Evolutionary conservation across 37 sponge, comb jelly and placozoan genomes (phyloP), one percentile per base, ranked within the genome.

Genomic region (Beroe ovata): DNA sequence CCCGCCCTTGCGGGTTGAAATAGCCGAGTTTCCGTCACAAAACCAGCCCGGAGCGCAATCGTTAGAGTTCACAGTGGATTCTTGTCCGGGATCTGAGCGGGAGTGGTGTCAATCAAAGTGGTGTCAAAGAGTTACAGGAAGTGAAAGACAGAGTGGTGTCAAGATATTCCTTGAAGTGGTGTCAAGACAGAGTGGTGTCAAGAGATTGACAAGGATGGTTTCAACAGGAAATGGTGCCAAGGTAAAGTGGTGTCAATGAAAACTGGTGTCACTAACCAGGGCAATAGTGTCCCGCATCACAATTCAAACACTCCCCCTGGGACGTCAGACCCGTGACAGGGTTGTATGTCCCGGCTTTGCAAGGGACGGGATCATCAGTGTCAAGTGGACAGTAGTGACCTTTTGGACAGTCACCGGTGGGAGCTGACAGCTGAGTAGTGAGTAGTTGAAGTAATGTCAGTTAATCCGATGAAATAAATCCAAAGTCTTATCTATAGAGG

Each of bases 321-420:
- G 47, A 11, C 1, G 38, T 58, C 38, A 32, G 33, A 40, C 59
- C 88, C 6, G 26, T n/a, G 60, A 34, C 6, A 35, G 37, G 58
- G 42, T 91, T 88, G 60, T 91, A 89, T 3, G 60, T 71, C 19
- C 91, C 89, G 0, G 64, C 62, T 2, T 29, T 14, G 32, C 91
- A 91, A 0, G 28, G 40, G 22, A 30, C n/a, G 34, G 89, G 89
- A 14, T 89, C 26, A 0, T 8, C n/a, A 0, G 58, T 39, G 26
- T 60, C 91, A 8, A 25, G 19, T 6, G 72, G 77, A 63, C 91
- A 91, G 89, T 71, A 91, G 60, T 89, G 69, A 1, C 91, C 91
- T 19, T 36, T 59, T 8, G 91, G 60, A 89, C 91, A 90, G 33
- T 64, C 60, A 34, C 63, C 62, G 0, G 6, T 41, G 29, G 60